Evolutionary conservation across 2,797 vertebrate species (phyloP).

Genomic region (Euthynnus affinis): DNA sequence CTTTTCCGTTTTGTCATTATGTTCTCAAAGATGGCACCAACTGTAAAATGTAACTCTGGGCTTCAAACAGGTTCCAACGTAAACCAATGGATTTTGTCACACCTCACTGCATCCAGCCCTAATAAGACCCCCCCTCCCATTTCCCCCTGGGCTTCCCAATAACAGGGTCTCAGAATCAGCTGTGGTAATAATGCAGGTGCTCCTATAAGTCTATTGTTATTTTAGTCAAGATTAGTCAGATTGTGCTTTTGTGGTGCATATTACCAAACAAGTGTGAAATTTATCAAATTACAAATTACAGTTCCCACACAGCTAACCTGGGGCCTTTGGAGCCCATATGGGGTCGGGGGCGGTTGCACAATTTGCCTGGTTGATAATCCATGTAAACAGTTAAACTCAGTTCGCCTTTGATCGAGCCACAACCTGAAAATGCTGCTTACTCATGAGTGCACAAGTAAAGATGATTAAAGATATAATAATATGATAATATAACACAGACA

Average conservation of each 20-base stretch:
- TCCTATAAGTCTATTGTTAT: background rate
- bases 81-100: too few relatives aligned
- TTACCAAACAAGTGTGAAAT: background rate
- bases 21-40: too few relatives aligned
- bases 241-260: background rate
- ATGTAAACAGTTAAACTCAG: background rate
- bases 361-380: background rate
- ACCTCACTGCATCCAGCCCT: too few relatives aligned
- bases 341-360: background rate
- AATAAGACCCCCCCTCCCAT: too few relatives aligned
- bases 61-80: too few relatives aligned
- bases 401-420: too few relatives aligned
- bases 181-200: background rate
- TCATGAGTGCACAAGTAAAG: background rate
- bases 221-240: background rate
- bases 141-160: background rate
- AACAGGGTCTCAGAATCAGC: background rate
- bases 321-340: background rate
- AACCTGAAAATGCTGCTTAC: background rate
- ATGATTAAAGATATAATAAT: background rate
- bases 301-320: background rate
- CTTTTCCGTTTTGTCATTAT: too few relatives aligned
- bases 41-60: too few relatives aligned
- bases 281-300: background rate
- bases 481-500: background rate